phyloP scores from a whole-genome alignment of 2,888 invertebrate species.

The Danaus chrysippus region DNA sequence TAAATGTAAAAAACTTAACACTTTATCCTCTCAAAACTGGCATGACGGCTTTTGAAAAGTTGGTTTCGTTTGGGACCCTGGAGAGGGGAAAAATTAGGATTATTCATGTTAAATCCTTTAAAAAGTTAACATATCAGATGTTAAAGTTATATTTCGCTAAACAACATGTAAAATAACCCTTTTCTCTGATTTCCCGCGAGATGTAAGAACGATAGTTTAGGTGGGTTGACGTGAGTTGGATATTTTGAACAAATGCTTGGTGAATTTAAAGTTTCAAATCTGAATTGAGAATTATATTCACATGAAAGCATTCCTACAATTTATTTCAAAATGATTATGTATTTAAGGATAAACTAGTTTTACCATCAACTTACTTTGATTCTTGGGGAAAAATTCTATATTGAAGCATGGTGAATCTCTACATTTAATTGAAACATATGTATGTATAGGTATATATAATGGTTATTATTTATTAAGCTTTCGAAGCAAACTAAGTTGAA shows the following conservation, averaged over 20 bases:
- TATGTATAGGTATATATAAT: too few species aligned
- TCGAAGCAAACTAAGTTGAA: too few species aligned
- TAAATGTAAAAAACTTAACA: too few species aligned
- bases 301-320: neutral
- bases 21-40: too few species aligned
- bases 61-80: neutral
- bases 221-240: constrained; percentile 11
- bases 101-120: neutral
- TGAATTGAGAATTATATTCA: neutral
- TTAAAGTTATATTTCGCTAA: constrained; percentile 19
- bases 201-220: constrained; percentile 24
- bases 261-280: neutral
- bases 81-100: constrained; percentile 1
- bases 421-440: too few species aligned
- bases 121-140: constrained; percentile 1
- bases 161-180: constrained; percentile 35
- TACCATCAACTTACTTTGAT: too few species aligned
- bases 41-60: too few species aligned
- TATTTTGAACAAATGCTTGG: constrained; percentile 12
- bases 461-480: too few species aligned
- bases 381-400: too few species aligned
- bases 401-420: too few species aligned
- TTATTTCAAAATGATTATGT: neutral
- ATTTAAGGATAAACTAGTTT: too few species aligned
- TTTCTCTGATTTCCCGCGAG: constrained; percentile 38